These are phyloP conservation scores for Gambusia yucatana DNA, from an alignment of 2,797 vertebrate genomes.

Conservation along the genomic window DNA sequence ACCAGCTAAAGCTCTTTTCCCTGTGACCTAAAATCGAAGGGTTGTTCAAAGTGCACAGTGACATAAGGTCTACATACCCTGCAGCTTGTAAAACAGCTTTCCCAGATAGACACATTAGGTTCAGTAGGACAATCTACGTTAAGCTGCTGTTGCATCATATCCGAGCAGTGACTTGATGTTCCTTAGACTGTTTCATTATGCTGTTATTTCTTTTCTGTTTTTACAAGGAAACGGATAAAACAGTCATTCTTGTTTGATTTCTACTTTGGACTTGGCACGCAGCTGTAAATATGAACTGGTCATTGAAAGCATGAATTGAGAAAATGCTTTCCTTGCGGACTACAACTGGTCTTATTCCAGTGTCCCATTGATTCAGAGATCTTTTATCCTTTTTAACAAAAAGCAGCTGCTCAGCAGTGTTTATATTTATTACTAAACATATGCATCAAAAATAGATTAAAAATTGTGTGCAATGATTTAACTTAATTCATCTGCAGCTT, in stretches of 20 bases:
- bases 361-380: not conserved
- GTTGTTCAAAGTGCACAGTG: constrained; percentile 6
- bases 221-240: not conserved
- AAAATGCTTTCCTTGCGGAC: not conserved
- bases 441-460: not conserved
- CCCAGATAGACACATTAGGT: not conserved
- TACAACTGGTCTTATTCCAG: not conserved
- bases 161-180: not conserved
- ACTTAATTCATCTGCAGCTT: not conserved
- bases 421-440: not conserved
- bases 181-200: not conserved
- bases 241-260: not conserved
- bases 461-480: not conserved
- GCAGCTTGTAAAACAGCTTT: constrained; percentile 5
- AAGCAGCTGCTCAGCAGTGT: not conserved
- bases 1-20: constrained; percentile 4
- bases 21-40: constrained; percentile 25
- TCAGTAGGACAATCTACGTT: not conserved
- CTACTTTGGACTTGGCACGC: not conserved
- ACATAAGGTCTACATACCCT: constrained; percentile 3
- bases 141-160: not conserved
- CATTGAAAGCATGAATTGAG: not conserved
- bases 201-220: not conserved
- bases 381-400: not conserved
- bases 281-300: not conserved